phyloP scores from a whole-genome alignment of 2,113 vertebrate species.

The Gracilinanus agilis region DNA sequence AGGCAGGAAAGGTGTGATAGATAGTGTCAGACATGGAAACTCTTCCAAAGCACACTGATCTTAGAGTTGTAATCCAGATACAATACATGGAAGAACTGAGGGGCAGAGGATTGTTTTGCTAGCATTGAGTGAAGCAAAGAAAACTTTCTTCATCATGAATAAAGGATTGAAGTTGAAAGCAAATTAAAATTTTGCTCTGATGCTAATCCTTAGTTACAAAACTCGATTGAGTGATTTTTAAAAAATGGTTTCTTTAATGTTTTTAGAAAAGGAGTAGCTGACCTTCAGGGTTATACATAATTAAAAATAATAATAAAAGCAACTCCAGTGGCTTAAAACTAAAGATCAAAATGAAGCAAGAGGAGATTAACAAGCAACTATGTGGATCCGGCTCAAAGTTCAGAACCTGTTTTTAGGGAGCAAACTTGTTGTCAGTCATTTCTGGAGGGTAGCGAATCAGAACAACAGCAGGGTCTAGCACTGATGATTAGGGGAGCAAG shows the following conservation, averaged over 20 bases:
- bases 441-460: neutral
- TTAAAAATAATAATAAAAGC: neutral
- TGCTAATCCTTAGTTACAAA: neutral
- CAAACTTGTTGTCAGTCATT: neutral
- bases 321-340: neutral
- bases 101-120: neutral
- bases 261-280: neutral
- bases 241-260: neutral
- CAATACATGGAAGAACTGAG: neutral
- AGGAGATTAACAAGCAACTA: neutral
- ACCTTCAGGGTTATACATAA: neutral
- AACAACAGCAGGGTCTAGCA: neutral
- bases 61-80: neutral
- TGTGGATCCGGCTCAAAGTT: neutral
- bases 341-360: neutral
- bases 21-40: neutral
- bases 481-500: neutral
- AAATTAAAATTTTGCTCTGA: slow-evolving; percentile 8
- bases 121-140: slow-evolving; percentile 21
- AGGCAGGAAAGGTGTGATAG: neutral
- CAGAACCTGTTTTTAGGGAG: neutral
- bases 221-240: neutral
- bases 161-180: neutral
- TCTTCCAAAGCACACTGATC: neutral
- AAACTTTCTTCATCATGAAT: neutral